Percentiles rank a stretch among this genome's conserved stretches.
Evolutionary conservation across 2,113 vertebrate genomes (phyloP).

Genomic region (Prunella fulvescens): DNA sequence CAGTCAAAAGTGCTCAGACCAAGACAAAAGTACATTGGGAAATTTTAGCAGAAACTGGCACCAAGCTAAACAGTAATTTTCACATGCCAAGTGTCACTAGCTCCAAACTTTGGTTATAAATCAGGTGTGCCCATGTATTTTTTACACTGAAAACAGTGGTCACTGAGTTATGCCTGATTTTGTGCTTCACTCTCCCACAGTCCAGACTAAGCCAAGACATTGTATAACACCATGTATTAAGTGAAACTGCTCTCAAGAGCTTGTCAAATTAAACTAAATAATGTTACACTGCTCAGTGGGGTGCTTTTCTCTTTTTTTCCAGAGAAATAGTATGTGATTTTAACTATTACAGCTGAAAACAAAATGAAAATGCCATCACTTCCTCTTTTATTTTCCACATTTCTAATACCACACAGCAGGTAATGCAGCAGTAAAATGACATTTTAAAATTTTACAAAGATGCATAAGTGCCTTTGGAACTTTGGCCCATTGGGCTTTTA

Average conservation of each 20-base stretch:
- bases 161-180: not conserved
- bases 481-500: not conserved
- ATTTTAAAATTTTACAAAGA: not conserved
- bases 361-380: not conserved
- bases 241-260: constrained; percentile 10
- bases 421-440: not conserved
- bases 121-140: not conserved
- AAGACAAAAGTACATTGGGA: not conserved
- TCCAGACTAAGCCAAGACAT: not conserved
- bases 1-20: not conserved
- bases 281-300: not conserved
- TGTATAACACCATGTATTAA: not conserved
- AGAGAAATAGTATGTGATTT: not conserved
- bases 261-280: not conserved
- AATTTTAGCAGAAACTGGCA: not conserved
- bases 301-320: not conserved
- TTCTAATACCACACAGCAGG: not conserved
- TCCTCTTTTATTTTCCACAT: not conserved
- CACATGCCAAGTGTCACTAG: not conserved
- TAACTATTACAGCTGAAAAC: not conserved
- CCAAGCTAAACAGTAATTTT: not conserved
- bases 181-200: not conserved
- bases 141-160: not conserved
- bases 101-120: not conserved
- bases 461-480: not conserved